Evolutionary conservation across 2,797 vertebrate genomes (phyloP), one percentile per base, ranked within the genome.

Genomic region (Hozukius guyotensis): DNA sequence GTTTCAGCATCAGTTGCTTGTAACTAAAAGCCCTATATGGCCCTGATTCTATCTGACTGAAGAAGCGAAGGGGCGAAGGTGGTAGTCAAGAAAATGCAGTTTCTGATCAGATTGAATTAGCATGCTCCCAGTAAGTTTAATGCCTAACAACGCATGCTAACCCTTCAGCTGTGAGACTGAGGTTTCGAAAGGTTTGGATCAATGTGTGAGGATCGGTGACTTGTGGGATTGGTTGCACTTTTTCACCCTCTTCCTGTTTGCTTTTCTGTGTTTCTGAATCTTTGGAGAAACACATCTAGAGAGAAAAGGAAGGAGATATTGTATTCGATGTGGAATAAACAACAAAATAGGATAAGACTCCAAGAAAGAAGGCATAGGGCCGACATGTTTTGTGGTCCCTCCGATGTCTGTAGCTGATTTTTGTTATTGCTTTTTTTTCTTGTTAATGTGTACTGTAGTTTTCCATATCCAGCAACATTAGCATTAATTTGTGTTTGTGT

Each of bases 11-110:
- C 64, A 84, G 56, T 71, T 81, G 75, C 81, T 83, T 27, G 70
- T 42, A 75, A 55, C 68, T 75, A 65, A 85, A 88, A 78, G 72
- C 79, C 67, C 61, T 42, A 42, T 5, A 3, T 71, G 69, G 77
- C 82, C 78, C 82, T 84, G 78, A 91, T 90, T 84, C 69, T 42
- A 78, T 82, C 73, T 87, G 86, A 82, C 84, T 78, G 62, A 76
- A 49, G 70, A 36, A 56, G 67, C 6, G 42, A 38, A 16, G 18
- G 67, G 31, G 36, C 55, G 68, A 14, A 56, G 25, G 56, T 65
- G 24, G 27, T 12, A 52, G 75, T 60, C 24, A 36, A 69, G 55
- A 80, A 46, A 67, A 63, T 31, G 22, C 53, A 57, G 20, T 68
- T 75, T 64, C 22, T 81, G 77, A 80, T 56, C 18, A 27, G 31